phyloP scores from a whole-genome alignment of 92 coral and sea anemone genomes.

The Pocillopora grandis region DNA sequence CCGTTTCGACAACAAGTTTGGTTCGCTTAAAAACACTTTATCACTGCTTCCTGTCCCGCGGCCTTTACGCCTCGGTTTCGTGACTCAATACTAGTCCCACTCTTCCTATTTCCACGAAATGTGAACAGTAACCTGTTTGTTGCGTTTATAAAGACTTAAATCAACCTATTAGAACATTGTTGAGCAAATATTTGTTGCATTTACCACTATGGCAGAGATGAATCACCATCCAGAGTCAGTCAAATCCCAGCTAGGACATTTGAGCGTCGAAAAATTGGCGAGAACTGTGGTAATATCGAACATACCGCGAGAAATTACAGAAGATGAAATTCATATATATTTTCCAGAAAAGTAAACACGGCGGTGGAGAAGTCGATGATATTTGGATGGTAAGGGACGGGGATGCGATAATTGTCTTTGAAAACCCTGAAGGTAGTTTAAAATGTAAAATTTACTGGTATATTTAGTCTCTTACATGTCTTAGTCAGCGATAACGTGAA shows the following conservation, averaged over 20 bases:
- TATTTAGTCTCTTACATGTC: too few species aligned
- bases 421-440: slow-evolving; percentile 34
- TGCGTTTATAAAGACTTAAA: too few species aligned
- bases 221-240: not conserved
- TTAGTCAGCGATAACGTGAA: not conserved
- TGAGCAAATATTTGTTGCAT: too few species aligned
- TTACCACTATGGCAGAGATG: not conserved
- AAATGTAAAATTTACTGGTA: too few species aligned
- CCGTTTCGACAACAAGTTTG: not conserved
- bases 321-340: too few species aligned
- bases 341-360: slow-evolving; percentile 34
- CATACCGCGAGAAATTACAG: slow-evolving; percentile 7
- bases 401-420: slow-evolving; percentile 38
- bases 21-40: not conserved
- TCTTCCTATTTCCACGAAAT: not conserved
- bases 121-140: too few species aligned
- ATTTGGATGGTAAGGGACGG: slow-evolving; percentile 5
- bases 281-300: slow-evolving; percentile 38
- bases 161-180: too few species aligned
- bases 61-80: not conserved
- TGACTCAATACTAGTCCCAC: not conserved
- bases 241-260: not conserved
- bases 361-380: slow-evolving; percentile 52
- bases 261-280: not conserved
- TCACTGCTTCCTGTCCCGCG: too few species aligned